Evolutionary conservation across 2,113 vertebrate species (phyloP).

Genomic region (Otis tarda): DNA sequence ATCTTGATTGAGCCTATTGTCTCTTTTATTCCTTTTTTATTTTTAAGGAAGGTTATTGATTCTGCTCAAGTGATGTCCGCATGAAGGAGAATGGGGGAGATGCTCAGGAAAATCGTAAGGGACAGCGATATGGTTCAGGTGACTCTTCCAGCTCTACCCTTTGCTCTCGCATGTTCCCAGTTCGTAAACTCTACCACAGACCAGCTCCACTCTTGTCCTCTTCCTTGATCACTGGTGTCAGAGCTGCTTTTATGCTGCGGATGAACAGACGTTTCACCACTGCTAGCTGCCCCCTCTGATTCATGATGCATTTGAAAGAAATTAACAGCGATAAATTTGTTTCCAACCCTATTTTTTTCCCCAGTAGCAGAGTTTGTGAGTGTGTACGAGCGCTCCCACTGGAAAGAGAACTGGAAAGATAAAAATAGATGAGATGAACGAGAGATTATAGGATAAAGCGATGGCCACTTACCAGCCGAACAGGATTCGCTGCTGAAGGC

Average conservation of each 20-base stretch:
- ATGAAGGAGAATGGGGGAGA: background rate
- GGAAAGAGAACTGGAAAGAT: background rate
- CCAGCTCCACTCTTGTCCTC: background rate
- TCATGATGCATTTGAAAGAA: background rate
- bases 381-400: background rate
- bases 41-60: background rate
- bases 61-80: background rate
- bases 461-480: background rate
- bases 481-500: background rate
- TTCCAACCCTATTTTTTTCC: background rate
- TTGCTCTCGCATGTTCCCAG: background rate
- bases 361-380: background rate
- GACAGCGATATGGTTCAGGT: background rate
- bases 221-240: background rate
- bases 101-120: background rate
- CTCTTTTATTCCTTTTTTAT: background rate
- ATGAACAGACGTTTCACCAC: background rate
- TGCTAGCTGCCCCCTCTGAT: background rate
- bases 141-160: background rate
- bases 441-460: conserved; percentile 1
- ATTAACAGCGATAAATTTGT: background rate
- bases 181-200: background rate
- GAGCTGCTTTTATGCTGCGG: background rate
- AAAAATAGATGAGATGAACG: conserved; percentile 22
- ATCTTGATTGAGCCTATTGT: background rate